Percentiles rank a stretch among this genome's conserved stretches.
Conservation (phyloP, 2,113 vertebrate genomes). For the Festucalex cinctus region DNA sequence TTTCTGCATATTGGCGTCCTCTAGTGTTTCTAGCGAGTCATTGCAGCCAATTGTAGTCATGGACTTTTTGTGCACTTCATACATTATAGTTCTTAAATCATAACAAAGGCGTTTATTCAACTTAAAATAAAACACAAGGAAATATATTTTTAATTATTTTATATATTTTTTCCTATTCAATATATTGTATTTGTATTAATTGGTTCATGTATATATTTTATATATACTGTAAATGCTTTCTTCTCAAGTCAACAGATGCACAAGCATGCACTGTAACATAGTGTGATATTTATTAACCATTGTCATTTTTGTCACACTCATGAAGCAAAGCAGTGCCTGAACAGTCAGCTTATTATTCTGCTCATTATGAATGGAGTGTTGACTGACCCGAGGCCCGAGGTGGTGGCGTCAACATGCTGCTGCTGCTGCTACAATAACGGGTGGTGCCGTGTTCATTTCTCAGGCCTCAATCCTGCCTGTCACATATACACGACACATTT, state of each 20-base stretch:
- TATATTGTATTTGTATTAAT: background rate
- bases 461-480: conserved; percentile 18
- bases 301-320: conserved; percentile 58
- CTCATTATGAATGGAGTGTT: conserved; percentile 36
- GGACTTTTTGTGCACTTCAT: no score
- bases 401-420: conserved; percentile 51
- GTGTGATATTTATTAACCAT: conserved; percentile 67
- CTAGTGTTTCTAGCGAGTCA: conserved; percentile 24
- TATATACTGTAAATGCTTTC: no score
- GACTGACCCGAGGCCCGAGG: no score
- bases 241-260: conserved; percentile 9
- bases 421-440: conserved; percentile 24
- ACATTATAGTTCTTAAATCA: no score
- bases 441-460: conserved; percentile 52
- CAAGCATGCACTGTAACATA: conserved; percentile 24
- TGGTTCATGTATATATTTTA: background rate
- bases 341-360: conserved; percentile 11
- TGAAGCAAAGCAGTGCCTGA: conserved; percentile 53
- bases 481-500: background rate
- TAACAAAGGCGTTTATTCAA: no score
- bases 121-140: no score
- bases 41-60: conserved; percentile 15
- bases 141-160: no score
- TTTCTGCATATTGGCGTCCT: conserved; percentile 39
- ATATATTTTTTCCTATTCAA: background rate